Evolutionary conservation across 2,113 vertebrate genomes (phyloP).

Genomic region (Coryphaenoides rupestris): DNA sequence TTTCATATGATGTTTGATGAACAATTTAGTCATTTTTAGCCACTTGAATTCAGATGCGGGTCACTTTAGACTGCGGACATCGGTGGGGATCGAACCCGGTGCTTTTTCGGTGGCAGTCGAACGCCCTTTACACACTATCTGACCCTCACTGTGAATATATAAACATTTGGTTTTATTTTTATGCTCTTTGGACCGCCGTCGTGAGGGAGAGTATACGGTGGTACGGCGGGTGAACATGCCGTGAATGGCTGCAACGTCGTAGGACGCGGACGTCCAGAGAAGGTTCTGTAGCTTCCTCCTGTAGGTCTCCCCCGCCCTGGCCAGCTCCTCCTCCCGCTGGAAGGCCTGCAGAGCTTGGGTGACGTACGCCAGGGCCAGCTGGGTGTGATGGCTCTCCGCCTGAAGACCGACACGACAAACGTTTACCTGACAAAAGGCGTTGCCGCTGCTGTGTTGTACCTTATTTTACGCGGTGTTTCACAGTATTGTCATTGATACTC

Average conservation of each 20-base stretch:
- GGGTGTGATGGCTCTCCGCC: constrained; percentile 63
- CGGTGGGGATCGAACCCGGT: too few relatives aligned
- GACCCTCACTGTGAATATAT: too few relatives aligned
- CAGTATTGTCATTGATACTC: constrained; percentile 15
- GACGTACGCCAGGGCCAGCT: constrained; percentile 60
- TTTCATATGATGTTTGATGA: not conserved
- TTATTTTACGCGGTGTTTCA: constrained; percentile 15
- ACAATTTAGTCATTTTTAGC: not conserved
- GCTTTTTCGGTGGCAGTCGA: too few relatives aligned
- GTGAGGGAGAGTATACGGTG: not conserved
- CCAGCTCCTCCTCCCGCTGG: constrained; percentile 21
- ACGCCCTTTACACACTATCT: too few relatives aligned
- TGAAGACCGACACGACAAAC: constrained; percentile 28
- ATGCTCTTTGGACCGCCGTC: too few relatives aligned
- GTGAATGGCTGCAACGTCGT: constrained; percentile 43
- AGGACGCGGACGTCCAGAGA: constrained; percentile 59
- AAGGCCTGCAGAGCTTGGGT: constrained; percentile 20
- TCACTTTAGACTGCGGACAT: too few relatives aligned
- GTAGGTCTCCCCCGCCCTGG: constrained; percentile 31
- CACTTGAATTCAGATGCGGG: too few relatives aligned
- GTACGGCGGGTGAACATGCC: constrained; percentile 34
- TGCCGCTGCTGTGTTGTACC: not conserved
- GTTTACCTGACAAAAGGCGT: not conserved
- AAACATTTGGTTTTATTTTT: too few relatives aligned
- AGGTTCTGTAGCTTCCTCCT: constrained; percentile 60